Percentiles rank a stretch among this genome's conserved stretches.
phyloP scores from a whole-genome alignment of 1,140 invertebrate genomes.

The Caenorhabditis briggsae region DNA sequence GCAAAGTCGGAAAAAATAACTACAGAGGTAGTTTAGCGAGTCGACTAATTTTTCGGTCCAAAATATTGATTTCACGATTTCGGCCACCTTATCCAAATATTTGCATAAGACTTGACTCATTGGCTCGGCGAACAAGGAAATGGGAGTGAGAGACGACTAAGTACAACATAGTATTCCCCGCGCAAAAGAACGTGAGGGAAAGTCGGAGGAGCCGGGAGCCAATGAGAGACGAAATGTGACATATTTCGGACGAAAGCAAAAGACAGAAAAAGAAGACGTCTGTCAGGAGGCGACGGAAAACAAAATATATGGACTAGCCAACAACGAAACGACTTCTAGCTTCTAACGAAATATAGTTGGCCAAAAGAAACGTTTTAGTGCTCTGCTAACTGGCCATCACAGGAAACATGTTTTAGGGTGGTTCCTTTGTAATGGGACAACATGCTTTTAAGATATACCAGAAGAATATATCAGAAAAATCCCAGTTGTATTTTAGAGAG shows the following conservation, averaged over 20 bases:
- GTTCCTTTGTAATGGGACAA: neutral
- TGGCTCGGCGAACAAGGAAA: conserved; percentile 44
- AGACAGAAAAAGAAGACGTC: conserved; percentile 42
- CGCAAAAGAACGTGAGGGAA: conserved; percentile 32
- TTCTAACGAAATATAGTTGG: conserved; percentile 29
- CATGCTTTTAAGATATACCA: no score
- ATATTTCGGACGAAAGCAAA: conserved; percentile 31
- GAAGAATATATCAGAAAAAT: neutral
- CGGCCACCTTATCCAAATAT: conserved; percentile 52
- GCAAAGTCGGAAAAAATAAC: neutral
- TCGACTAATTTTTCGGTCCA: conserved; percentile 17
- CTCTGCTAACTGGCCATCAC: neutral
- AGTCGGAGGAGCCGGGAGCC: conserved; percentile 17
- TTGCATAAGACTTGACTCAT: conserved; percentile 51
- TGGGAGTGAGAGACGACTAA: conserved; percentile 9
- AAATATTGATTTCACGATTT: conserved; percentile 56
- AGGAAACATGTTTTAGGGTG: neutral
- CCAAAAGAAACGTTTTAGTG: conserved; percentile 35
- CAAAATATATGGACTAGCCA: conserved; percentile 50
- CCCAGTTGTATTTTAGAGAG: neutral
- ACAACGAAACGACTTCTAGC: neutral
- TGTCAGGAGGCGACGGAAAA: conserved; percentile 46
- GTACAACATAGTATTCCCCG: conserved; percentile 40
- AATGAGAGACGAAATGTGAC: conserved; percentile 56
- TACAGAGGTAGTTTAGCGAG: neutral